Evolutionary conservation across 2,888 invertebrate genomes (phyloP), one percentile per base, ranked within the genome.

Genomic region (Hypomecis punctinalis): DNA sequence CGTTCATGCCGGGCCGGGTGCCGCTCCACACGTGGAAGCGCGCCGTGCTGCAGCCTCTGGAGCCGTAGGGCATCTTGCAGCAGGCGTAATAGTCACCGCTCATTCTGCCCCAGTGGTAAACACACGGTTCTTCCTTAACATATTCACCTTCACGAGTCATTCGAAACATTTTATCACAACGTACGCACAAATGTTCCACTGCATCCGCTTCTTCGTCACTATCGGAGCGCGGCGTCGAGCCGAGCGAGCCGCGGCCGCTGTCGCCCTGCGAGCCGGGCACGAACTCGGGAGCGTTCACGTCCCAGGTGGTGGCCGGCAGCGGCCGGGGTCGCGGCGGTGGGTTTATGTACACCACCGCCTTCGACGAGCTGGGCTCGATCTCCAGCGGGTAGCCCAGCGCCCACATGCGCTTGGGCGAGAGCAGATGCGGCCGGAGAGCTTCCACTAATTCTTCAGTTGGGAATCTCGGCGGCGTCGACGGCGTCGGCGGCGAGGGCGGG

Each of bases 101-200:
- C n/a, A 96, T 87, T 75, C 97, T 96, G 33, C 98, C 99, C 96
- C 97, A 97, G 84, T 99, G 99, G 84, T 97, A 97, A 13, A 93
- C 82, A 88, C 99, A 99, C 63, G 94, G 93, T 70, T 97, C 97
- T 51, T 94, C 93, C 4, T 94, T 94, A 35, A 96, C 83, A 82
- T 97, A 97, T 79, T 96, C 94, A 39, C 96, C 96, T 67, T 95
- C 94, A 37, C 94, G 92, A 71, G 95, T 94, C 66, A 97, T 95
- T 76, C 94, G 93, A 85, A 97, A 98, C 51, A 93, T 93, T 75
- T 94, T 94, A 67, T 94, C 94, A 89, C 97, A 97, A 62, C 97
- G 94, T 36, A 94, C 94, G 85, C 97, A 97, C 65, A 93, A 93
- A 77, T 95, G 94, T 84, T 94, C 94, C 82, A 92, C 93, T 81